Evolutionary conservation across 2,113 vertebrate genomes (phyloP), one percentile per base, ranked within the genome.

Genomic region (Mystacornis crossleyi): DNA sequence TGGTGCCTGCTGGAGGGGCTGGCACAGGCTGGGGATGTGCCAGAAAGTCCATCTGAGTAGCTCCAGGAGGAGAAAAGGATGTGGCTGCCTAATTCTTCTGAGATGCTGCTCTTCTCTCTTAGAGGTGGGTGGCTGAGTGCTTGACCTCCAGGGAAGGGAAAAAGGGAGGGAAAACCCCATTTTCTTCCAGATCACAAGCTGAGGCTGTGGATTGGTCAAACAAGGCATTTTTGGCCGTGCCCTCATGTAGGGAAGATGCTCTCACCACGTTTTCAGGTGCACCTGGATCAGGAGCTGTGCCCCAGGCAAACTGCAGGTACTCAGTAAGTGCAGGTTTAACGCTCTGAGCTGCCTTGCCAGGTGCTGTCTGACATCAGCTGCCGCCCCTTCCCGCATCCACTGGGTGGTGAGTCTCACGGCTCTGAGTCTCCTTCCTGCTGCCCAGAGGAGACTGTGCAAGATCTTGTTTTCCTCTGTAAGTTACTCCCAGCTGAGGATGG

Each of bases 211-310:
- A 17, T 8, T 84, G 23, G 23, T 54, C 23, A 45, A 89, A 66
- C 13, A 45, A 84, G 29, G 57, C 4, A 9, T 45, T 79, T 73
- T 71, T n/a, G 51, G 43, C 25, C 78, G 12, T 62, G 31, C 19
- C 16, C 26, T 84, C 31, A 21, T 31, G 31, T 72, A 70, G 31
- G 10, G 14, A 48, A 77, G 45, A 10, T 24, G 25, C 9, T 69
- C n/a, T 65, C 67, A 42, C 21, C 12, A 48, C 8, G 42, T 45
- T 29, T 88, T 26, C 42, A 62, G 0, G 0, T 31, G 43, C 9
- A 4, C 20, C 40, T 5, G 1, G 6, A n/a, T 60, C 45, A 48
- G 58, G n/a, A 36, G 13, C 54, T 20, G 31, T 1, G 1, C 55
- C 31, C 2, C 13, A 69, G 53, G 40, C 13, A 54, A 83, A 26